Evolutionary conservation across 37 sponge, comb jelly and placozoan species (phyloP).

Genomic region (Oopsacas minuta): DNA sequence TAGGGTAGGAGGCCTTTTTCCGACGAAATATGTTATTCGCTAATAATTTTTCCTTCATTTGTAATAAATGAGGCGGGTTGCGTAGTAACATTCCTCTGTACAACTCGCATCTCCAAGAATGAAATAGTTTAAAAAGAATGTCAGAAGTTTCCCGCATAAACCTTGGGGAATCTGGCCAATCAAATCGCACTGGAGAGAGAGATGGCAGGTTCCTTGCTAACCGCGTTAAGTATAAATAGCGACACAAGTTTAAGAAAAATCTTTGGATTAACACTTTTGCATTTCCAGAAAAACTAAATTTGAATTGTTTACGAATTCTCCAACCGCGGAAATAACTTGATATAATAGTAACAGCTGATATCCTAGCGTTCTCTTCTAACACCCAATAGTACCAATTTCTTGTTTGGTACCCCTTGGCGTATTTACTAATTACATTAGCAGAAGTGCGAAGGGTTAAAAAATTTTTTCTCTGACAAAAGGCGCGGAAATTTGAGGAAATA

Average conservation of each 20-base stretch:
- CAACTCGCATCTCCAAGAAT: neutral
- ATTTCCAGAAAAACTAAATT: neutral
- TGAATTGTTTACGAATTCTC: neutral
- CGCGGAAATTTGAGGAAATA: neutral
- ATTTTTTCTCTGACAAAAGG: neutral
- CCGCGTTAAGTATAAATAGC: slow-evolving; percentile 13
- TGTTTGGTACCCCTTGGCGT: neutral
- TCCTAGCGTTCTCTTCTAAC: neutral
- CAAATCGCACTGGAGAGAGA: slow-evolving; percentile 1
- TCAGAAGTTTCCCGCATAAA: neutral
- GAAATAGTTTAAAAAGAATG: neutral
- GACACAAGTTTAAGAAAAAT: neutral
- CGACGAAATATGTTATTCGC: neutral
- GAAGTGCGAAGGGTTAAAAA: neutral
- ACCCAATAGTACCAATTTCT: neutral
- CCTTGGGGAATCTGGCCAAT: neutral
- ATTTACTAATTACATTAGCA: neutral
- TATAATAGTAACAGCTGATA: neutral
- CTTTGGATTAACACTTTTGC: neutral
- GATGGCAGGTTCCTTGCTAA: neutral
- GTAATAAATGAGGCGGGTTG: neutral
- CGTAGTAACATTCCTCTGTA: neutral
- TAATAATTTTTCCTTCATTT: neutral
- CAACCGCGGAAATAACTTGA: neutral
- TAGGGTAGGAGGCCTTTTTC: neutral